These are phyloP conservation scores for Apodemia zela DNA, from an alignment of 2,888 invertebrate genomes.

Conservation along the genomic window DNA sequence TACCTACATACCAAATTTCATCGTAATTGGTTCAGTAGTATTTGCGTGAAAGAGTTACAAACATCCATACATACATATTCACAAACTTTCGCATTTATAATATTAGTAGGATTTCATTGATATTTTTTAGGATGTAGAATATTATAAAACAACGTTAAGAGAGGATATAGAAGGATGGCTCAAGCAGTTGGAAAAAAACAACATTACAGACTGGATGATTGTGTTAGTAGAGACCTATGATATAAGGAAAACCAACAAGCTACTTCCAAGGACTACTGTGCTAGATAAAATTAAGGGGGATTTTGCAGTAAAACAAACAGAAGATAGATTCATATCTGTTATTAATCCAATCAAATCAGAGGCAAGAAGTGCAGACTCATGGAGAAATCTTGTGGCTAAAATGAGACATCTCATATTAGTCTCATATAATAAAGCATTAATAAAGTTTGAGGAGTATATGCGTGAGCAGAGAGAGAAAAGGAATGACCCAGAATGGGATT, in stretches of 20 bases:
- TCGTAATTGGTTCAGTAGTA: no score
- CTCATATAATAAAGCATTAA: constrained; percentile 92
- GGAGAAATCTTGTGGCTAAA: constrained; percentile 91
- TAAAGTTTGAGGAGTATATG: constrained; percentile 94
- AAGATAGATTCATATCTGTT: constrained; percentile 92
- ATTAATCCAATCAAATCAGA: constrained; percentile 95
- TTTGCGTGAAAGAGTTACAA: no score
- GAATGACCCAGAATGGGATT: constrained; percentile 95
- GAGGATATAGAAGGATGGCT: constrained; percentile 96
- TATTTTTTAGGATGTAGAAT: constrained; percentile 94
- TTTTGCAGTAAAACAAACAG: constrained; percentile 92
- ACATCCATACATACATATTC: no score
- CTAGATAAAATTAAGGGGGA: constrained; percentile 96
- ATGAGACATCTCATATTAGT: constrained; percentile 91
- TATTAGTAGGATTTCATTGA: no score
- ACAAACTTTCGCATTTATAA: no score
- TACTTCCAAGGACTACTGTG: constrained; percentile 94
- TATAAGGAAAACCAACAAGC: constrained; percentile 93
- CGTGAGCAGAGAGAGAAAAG: constrained; percentile 93
- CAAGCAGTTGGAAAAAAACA: constrained; percentile 86
- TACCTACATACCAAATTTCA: no score
- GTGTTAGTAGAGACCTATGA: constrained; percentile 95
- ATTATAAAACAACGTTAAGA: constrained; percentile 91
- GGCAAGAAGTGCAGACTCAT: constrained; percentile 93
- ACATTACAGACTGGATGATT: constrained; percentile 95